Evolutionary conservation across 2,797 vertebrate genomes (phyloP), one percentile per base, ranked within the genome.

Genomic region (Mormyrops boulengeri): DNA sequence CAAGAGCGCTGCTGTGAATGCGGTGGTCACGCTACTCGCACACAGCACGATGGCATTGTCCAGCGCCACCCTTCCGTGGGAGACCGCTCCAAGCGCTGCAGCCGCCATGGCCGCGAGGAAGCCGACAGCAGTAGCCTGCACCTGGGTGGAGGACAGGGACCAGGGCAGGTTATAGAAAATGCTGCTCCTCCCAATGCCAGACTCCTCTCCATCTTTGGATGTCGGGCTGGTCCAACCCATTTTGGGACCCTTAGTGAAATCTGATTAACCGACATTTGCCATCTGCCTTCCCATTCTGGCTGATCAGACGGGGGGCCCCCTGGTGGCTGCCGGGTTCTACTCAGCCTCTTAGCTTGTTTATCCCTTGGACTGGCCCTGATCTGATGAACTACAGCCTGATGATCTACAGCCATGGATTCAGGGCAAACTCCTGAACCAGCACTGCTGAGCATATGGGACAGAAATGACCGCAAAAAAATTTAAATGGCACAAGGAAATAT

Each of bases 91-190:
- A 34, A 98, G 95, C 60, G 94, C 92, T 88, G 97, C 92, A 0
- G 97, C 97, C 4, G 94, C 96, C 11, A 97, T 0, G 0, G 97
- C 97, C 3, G 97, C 97, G 94, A 98, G 95, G 44, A 98, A 96
- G 50, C 98, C 97, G 88, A 98, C 96, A 2, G 97, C 95, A 0
- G 97, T 98, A 91, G 97, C 97, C 94, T 98, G 97, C 30, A 97
- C 94, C 97, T 98, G 94, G 44, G 38, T 14, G 52, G 5, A 30
- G 49, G 88, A 88, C 73, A 69, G 89, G 11, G 50, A n/a, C 86
- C 4, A 1, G 19, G 41, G 62, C 62, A 66, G 85, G 26, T 53
- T 55, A 55, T 7, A 53, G 22, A 86, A 52, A 22, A 47, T 9
- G 50, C 52, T 52, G 12, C 11, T 34, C 85, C 50, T 85, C 47